These are phyloP conservation scores for Limnephilus auricula DNA, from an alignment of 2,888 invertebrate species.

Conservation along the genomic window DNA sequence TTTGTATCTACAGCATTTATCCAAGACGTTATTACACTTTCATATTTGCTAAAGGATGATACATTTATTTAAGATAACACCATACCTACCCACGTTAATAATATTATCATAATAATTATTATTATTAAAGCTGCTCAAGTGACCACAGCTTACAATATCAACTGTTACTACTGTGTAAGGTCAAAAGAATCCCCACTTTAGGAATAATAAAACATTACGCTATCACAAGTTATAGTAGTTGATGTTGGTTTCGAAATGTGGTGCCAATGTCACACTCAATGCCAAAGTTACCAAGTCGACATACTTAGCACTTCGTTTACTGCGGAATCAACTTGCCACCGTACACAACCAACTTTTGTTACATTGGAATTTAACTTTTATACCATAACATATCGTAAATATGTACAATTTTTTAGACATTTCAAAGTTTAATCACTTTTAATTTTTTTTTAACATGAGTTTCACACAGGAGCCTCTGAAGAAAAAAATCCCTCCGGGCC, in stretches of 20 bases:
- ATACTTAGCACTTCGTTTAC: slow-evolving; percentile 8
- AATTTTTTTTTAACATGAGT: no score
- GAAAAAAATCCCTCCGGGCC: no score
- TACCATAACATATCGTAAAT: no score
- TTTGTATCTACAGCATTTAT: no score
- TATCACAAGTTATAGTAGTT: not conserved
- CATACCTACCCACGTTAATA: not conserved
- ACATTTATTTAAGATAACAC: no score
- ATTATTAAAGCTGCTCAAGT: not conserved
- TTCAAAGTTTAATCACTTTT: no score
- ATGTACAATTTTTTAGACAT: no score
- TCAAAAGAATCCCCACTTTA: not conserved
- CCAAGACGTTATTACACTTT: no score
- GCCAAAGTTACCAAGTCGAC: slow-evolving; percentile 31
- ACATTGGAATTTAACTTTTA: no score
- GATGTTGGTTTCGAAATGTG: slow-evolving; percentile 50
- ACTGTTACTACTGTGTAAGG: not conserved
- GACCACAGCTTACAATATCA: not conserved
- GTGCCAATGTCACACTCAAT: slow-evolving; percentile 60
- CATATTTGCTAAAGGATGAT: no score
- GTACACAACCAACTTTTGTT: not conserved
- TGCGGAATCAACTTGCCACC: not conserved
- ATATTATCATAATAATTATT: not conserved
- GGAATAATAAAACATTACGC: not conserved
- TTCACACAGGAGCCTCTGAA: no score